phyloP scores from a whole-genome alignment of 2,888 invertebrate species.

The Xanthorhoe designata region DNA sequence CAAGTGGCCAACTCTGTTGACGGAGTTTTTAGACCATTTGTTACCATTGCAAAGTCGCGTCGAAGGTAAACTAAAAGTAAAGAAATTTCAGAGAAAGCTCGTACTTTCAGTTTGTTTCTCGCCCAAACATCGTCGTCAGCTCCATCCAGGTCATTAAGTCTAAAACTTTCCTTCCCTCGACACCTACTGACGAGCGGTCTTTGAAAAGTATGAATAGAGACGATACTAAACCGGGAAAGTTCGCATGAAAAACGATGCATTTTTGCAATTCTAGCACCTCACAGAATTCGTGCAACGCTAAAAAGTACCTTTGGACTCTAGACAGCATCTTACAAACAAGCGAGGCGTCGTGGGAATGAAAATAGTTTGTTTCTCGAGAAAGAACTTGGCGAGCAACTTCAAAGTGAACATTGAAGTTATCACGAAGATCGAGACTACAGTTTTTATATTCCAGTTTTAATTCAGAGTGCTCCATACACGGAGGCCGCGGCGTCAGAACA shows the following conservation, averaged over 20 bases:
- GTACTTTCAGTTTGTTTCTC: constrained; percentile 8
- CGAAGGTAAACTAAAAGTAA: constrained; percentile 16
- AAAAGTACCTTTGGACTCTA: constrained; percentile 26
- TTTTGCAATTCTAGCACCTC: constrained; percentile 48
- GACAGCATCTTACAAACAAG: constrained; percentile 57
- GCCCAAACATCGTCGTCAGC: constrained; percentile 26
- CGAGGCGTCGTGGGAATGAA: constrained; percentile 61
- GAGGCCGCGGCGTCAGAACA: constrained; percentile 60
- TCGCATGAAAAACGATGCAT: constrained; percentile 66
- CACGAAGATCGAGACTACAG: constrained; percentile 42
- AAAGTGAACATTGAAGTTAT: constrained; percentile 51
- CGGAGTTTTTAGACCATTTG: no score
- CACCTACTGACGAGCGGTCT: constrained; percentile 45
- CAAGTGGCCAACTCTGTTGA: no score
- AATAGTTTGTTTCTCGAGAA: constrained; percentile 67
- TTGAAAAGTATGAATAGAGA: constrained; percentile 54
- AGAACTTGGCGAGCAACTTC: constrained; percentile 56
- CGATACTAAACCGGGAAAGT: constrained; percentile 62
- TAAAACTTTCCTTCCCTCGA: constrained; percentile 70
- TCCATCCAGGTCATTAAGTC: constrained; percentile 69
- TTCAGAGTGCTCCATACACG: constrained; percentile 30
- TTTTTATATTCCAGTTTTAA: constrained; percentile 32
- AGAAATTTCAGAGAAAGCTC: constrained; percentile 11
- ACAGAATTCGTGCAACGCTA: constrained; percentile 28
- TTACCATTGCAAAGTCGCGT: no score